Evolutionary conservation across 1,140 invertebrate genomes (phyloP).

Genomic region (Chironomus striatipennis): DNA sequence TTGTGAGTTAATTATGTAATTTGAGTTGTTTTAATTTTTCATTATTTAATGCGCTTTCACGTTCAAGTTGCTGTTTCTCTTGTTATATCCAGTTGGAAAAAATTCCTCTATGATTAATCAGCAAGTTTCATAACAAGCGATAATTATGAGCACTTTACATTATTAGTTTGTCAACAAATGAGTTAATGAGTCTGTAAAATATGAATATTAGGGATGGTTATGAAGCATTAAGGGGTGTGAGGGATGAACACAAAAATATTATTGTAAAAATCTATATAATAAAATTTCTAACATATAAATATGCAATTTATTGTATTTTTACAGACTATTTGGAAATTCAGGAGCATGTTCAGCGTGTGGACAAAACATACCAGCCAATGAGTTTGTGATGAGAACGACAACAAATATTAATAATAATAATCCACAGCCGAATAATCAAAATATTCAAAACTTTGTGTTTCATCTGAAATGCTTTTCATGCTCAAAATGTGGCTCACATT

Average conservation of each 20-base stretch:
- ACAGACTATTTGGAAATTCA: constrained; percentile 79
- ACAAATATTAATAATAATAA: constrained; percentile 38
- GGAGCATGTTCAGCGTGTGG: constrained; percentile 82
- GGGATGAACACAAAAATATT: neutral
- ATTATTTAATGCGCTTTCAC: neutral
- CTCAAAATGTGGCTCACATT: constrained; percentile 78
- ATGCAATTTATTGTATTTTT: constrained; percentile 36
- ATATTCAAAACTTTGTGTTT: constrained; percentile 55
- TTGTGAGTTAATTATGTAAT: constrained; percentile 3
- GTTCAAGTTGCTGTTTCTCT: no score
- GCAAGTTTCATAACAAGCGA: neutral
- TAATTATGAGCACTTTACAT: constrained; percentile 2
- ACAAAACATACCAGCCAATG: constrained; percentile 80
- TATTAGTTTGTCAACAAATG: constrained; percentile 13
- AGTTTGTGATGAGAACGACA: constrained; percentile 79
- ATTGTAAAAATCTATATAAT: neutral
- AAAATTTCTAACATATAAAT: neutral
- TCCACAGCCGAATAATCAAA: constrained; percentile 36
- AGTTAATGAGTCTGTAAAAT: neutral
- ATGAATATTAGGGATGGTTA: neutral
- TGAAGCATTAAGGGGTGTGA: neutral
- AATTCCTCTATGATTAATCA: neutral
- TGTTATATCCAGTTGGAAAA: no score
- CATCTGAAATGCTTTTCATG: constrained; percentile 92
- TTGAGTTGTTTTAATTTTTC: neutral